phyloP scores from a whole-genome alignment of 2,113 vertebrate species.

The Gallinago paraguaiae region DNA sequence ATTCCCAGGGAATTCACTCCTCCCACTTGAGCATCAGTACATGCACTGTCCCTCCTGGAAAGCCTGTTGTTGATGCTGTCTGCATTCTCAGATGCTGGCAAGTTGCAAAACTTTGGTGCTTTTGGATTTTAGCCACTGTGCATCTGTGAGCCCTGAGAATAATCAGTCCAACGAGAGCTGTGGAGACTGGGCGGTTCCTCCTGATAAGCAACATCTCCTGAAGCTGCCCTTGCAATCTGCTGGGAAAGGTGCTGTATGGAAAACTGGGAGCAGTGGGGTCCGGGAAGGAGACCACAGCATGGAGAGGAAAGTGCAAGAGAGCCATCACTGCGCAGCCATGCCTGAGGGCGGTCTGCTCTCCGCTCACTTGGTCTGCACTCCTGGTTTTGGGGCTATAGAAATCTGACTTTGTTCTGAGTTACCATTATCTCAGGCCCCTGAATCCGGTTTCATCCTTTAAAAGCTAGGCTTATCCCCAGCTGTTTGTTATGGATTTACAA shows the following conservation, averaged over 20 bases:
- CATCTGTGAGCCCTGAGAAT: background rate
- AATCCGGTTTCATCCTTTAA: background rate
- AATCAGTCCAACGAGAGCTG: background rate
- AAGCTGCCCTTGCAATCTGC: background rate
- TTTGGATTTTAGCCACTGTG: background rate
- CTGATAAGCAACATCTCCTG: background rate
- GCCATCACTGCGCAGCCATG: fast-evolving
- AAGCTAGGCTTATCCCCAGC: background rate
- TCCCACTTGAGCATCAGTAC: background rate
- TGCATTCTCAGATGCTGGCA: background rate
- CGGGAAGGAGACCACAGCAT: background rate
- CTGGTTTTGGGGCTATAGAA: background rate
- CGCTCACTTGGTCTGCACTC: fast-evolving
- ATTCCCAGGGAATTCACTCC: background rate
- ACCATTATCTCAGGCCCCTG: background rate
- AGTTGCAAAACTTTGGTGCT: background rate
- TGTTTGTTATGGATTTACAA: background rate
- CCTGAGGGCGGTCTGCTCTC: background rate
- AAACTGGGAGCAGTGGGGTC: background rate
- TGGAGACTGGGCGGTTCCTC: background rate
- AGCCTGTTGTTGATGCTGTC: background rate
- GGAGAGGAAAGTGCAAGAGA: background rate
- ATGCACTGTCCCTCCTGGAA: background rate
- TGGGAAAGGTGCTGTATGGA: background rate
- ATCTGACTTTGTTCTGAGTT: background rate